Evolutionary conservation across 2,113 vertebrate genomes (phyloP).

Genomic region (Prunella fulvescens): DNA sequence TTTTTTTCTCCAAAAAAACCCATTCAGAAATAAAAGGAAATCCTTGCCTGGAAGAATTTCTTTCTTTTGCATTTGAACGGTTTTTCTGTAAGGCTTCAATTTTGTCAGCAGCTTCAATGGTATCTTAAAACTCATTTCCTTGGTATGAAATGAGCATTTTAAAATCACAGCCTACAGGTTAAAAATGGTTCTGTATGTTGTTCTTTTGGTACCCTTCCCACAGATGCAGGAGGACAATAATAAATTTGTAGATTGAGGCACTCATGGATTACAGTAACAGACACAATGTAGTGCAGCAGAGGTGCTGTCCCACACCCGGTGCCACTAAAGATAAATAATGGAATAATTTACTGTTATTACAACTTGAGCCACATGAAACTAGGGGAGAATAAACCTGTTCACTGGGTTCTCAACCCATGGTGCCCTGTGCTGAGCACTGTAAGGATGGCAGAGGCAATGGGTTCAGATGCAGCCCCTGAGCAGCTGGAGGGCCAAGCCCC

Average conservation of each 20-base stretch:
- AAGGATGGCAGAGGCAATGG: neutral
- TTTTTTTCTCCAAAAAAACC: neutral
- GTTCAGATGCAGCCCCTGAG: neutral
- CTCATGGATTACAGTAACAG: neutral
- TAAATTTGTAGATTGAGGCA: neutral
- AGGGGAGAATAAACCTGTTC: neutral
- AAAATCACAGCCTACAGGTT: neutral
- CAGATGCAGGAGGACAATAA: neutral
- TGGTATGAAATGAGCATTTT: neutral
- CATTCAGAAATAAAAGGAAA: neutral
- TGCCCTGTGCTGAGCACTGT: neutral
- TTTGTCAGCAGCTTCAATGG: neutral
- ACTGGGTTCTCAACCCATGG: neutral
- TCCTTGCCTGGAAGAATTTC: neutral
- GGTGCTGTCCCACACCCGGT: neutral
- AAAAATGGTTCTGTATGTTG: neutral
- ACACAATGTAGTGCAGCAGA: neutral
- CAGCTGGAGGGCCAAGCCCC: neutral
- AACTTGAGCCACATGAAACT: neutral
- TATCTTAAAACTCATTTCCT: neutral
- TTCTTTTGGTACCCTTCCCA: neutral
- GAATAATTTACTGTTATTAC: neutral
- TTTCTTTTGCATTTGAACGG: neutral
- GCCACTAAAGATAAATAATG: neutral
- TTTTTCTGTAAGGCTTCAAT: neutral